Evolutionary conservation across 1,140 invertebrate species (phyloP), one percentile per base, ranked within the genome.

Genomic region (Megalonaias nervosa): DNA sequence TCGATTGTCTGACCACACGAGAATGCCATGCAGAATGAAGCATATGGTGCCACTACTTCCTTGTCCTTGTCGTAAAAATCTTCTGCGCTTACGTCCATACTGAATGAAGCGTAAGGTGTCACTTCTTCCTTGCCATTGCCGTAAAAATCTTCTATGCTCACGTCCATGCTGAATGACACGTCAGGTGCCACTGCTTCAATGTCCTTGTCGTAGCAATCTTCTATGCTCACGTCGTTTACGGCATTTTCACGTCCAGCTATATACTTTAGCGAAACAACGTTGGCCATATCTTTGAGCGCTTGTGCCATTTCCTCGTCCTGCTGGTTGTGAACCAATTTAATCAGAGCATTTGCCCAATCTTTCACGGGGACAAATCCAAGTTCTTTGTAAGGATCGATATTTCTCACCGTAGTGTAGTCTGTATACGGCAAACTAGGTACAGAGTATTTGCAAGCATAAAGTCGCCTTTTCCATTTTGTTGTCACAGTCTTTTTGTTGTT

Each of bases 391-490:
- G 67, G 38, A 58, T 70, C 56, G 16, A 76, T 19, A 16, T 17
- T 38, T 12, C 60, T 57, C 26, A 61, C 21, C 19, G 64, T 57
- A 56, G 61, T 67, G 15, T 68, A 19, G 58, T 76, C 75, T 23
- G 75, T 59, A 48, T 48, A 48, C 6, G 17, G 21, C 4, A 60
- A 23, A 66, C 17, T 62, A 16, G 21, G 17, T 62, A 58, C 62
- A 9, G 17, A 67, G 26, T 57, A n/a, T 56, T 19, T 82, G 23
- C 48, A 55, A 38, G 26, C 67, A 56, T 68, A 76, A 48, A 76
- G 55, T 19, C 75, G 67, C 67, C 77, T 76, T 58, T 56, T n/a
- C 72, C 69, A 59, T 31, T 58, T 60, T 57, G 64, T 65, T 75
- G 57, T 61, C 16, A 67, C 67, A 31, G 12, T 64, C 31, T 21